Conservation (phyloP, 2,797 vertebrate genomes). For the Microcaecilia unicolor region DNA sequence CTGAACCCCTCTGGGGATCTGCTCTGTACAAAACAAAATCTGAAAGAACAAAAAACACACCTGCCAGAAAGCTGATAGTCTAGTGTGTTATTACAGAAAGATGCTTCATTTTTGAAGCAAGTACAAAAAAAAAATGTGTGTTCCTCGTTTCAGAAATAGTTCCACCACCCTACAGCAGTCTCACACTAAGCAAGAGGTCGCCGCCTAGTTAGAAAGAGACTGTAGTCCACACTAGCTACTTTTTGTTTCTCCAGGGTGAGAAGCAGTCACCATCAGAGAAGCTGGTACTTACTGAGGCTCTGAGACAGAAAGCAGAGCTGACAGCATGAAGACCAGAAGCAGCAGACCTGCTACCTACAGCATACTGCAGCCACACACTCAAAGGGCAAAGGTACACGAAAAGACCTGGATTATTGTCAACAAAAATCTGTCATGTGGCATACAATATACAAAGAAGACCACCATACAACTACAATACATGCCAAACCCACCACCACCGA, state of each 20-base stretch:
- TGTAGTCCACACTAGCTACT: no score
- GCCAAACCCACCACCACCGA: not conserved
- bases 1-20: constrained; percentile 6
- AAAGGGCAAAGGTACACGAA: not conserved
- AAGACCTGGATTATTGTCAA: not conserved
- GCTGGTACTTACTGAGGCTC: constrained; percentile 6
- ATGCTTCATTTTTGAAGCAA: constrained; percentile 13
- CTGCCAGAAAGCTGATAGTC: constrained; percentile 14
- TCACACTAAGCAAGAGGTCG: not conserved
- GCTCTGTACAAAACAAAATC: no score
- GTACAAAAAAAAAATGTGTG: no score
- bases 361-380: not conserved
- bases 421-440: not conserved
- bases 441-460: constrained; percentile 1
- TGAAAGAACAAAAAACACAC: constrained; percentile 5
- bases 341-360: not conserved
- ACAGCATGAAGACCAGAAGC: not conserved
- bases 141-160: constrained; percentile 12
- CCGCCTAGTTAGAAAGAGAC: constrained; percentile 4
- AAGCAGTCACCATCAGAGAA: constrained; percentile 3
- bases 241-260: constrained; percentile 1
- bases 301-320: not conserved
- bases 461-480: not conserved
- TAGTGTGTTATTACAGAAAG: constrained; percentile 13
- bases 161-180: not conserved